Evolutionary conservation across 2,113 vertebrate species (phyloP).

Genomic region (Himantopus leucocephalus): DNA sequence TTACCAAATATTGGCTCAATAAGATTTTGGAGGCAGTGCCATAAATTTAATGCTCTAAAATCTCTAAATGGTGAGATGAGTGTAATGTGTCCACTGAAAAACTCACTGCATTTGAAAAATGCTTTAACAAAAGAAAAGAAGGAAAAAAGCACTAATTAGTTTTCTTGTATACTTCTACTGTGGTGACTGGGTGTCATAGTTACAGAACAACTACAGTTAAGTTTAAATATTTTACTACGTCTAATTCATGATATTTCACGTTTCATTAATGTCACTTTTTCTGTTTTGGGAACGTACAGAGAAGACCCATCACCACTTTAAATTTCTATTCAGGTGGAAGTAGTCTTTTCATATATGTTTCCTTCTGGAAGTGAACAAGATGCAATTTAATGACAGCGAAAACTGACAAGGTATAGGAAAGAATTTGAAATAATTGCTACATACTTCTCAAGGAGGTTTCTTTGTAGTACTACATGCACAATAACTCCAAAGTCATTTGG

Average conservation of each 20-base stretch:
- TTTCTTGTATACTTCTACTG: constrained; percentile 44
- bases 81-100: background rate
- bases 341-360: background rate
- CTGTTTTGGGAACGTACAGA: constrained; percentile 17
- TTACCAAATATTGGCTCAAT: background rate
- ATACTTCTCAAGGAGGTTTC: background rate
- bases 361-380: background rate
- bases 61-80: background rate
- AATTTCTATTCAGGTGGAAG: background rate
- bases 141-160: background rate
- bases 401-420: background rate
- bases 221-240: constrained; percentile 66
- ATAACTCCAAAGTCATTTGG: background rate
- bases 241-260: constrained; percentile 62
- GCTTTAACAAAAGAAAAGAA: background rate
- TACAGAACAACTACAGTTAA: constrained; percentile 39
- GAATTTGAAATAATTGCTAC: background rate
- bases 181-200: constrained; percentile 31
- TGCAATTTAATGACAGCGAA: background rate
- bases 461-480: background rate
- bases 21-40: background rate
- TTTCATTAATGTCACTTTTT: constrained; percentile 60
- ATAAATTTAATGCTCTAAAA: background rate
- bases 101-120: background rate
- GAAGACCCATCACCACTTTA: background rate